Evolutionary conservation across 2,888 invertebrate genomes (phyloP), one percentile per base, ranked within the genome.

Genomic region (Acrobasis consociella): DNA sequence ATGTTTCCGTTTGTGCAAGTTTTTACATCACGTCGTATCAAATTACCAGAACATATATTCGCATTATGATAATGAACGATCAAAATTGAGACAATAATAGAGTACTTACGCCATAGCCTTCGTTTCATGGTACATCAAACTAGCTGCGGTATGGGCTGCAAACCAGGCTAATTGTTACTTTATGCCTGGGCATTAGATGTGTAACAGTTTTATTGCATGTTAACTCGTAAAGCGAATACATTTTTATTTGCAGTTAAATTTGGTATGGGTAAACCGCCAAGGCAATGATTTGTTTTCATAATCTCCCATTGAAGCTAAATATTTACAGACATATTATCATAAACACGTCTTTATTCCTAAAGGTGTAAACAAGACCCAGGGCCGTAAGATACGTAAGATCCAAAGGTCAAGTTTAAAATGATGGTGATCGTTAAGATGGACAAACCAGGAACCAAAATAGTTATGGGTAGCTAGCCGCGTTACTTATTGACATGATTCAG

Each of bases 1-100:
- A 46, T 16, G 60, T 72, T 75, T 81, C 77, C 79, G 77, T 67
- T 79, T 73, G 71, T 67, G 75, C 65, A 75, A 76, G 17, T 58
- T 59, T 71, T 69, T 68, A 61, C 69, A 65, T 68, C 64, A 69
- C 62, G 65, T 58, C 66, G 60, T 64, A 59, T 62, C 63, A 69
- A 68, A 70, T 69, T 63, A 60, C 65, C 49, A 49, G 15, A 49
- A 55, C 38, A 63, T 51, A 64, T 60, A 61, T 63, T 58, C 64
- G 37, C 55, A 63, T 63, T 60, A 64, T 15, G 64, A 59, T 55
- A 62, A 62, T 62, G 49, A 53, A 61, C 53, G 56, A 52, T 55
- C 61, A 61, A 60, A 62, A 55, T 62, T 55, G 62, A 62, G 49
- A 52, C 55, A 58, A 64, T 63, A 64, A 62, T 49, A 63, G 15